phyloP scores from a whole-genome alignment of 92 coral and sea anemone species.

The Muricea muricata region DNA sequence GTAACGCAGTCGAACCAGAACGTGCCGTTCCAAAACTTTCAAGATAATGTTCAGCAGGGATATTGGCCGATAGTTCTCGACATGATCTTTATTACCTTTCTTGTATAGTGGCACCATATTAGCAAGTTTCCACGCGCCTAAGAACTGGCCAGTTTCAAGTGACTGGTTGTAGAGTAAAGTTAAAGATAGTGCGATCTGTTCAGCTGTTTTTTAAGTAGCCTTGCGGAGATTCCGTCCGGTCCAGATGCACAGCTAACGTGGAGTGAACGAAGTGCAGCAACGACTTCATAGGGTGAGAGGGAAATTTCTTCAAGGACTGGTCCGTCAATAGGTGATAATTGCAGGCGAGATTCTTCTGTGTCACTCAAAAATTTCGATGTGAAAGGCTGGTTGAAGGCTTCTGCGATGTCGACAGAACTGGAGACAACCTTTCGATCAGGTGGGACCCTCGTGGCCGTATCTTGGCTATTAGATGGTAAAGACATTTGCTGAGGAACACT shows the following conservation, averaged over 20 bases:
- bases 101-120: slow-evolving; percentile 29
- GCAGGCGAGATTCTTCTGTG: neutral
- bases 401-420: neutral
- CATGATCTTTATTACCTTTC: slow-evolving; percentile 25
- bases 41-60: slow-evolving; percentile 28
- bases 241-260: slow-evolving; percentile 28
- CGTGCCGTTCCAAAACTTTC: slow-evolving; percentile 23
- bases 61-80: slow-evolving; percentile 44
- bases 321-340: neutral
- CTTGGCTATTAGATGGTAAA: neutral
- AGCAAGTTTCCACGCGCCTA: slow-evolving; percentile 36
- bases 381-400: neutral
- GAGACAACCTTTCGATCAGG: neutral
- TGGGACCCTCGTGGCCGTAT: slow-evolving; percentile 32
- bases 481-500: slow-evolving; percentile 1
- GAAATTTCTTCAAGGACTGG: neutral
- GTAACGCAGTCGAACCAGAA: slow-evolving; percentile 17
- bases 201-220: slow-evolving; percentile 39
- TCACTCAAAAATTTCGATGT: neutral
- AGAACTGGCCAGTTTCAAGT: neutral
- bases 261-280: neutral
- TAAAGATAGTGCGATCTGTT: slow-evolving; percentile 41
- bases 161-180: slow-evolving; percentile 13
- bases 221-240: slow-evolving; percentile 43
- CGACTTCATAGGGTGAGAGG: slow-evolving; percentile 20